These are phyloP conservation scores for Scaptomyza parva DNA, from an alignment of 2,888 invertebrate species.

Conservation along the genomic window DNA sequence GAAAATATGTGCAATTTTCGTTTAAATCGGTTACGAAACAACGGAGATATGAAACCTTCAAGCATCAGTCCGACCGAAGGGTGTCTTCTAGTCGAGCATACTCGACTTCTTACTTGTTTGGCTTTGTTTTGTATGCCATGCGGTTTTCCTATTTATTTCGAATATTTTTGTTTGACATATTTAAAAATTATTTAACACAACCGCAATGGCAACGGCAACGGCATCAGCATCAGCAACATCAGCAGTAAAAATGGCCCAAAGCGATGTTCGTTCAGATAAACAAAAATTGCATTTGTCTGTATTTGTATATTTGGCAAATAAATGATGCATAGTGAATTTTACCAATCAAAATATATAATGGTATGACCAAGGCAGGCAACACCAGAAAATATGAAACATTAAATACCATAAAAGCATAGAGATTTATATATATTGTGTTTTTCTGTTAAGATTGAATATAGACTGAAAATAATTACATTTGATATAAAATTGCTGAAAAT, in stretches of 20 bases:
- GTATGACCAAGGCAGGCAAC: background rate
- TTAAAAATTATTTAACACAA: conserved; percentile 49
- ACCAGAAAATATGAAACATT: conserved; percentile 3
- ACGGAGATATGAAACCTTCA: no score
- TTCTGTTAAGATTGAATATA: background rate
- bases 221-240: background rate
- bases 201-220: conserved; percentile 6
- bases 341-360: conserved; percentile 29
- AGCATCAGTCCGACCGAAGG: no score
- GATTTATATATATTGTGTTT: background rate
- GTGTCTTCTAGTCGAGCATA: no score
- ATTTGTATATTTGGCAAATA: conserved; percentile 33
- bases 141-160: conserved; percentile 25
- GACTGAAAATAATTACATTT: background rate
- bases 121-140: conserved; percentile 9
- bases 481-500: no score
- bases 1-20: no score
- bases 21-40: no score
- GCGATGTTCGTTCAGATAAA: conserved; percentile 10
- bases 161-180: conserved; percentile 26
- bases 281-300: conserved; percentile 19
- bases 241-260: conserved; percentile 8
- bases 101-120: no score
- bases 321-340: conserved; percentile 33
- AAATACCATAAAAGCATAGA: conserved; percentile 3